These are phyloP conservation scores for Drosophila macrospina DNA, from an alignment of 2,888 invertebrate species.

Conservation along the genomic window DNA sequence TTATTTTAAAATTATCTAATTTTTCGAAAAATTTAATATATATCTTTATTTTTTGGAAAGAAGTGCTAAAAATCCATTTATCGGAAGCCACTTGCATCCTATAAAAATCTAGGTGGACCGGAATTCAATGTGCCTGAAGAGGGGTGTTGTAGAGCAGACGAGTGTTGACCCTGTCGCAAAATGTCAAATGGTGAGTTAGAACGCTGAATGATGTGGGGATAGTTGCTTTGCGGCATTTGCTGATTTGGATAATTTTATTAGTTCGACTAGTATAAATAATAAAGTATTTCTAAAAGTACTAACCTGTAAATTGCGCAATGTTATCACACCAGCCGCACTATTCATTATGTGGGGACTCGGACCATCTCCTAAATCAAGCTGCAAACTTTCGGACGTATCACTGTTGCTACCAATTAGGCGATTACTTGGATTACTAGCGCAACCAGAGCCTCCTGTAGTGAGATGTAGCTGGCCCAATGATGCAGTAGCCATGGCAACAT, in stretches of 20 bases:
- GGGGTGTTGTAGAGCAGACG: constrained; percentile 81
- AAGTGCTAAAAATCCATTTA: constrained; percentile 85
- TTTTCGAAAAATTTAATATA: constrained; percentile 40
- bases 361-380: constrained; percentile 92
- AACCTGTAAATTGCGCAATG: constrained; percentile 84
- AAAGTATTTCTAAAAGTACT: constrained; percentile 13
- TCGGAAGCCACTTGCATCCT: constrained; percentile 85
- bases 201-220: constrained; percentile 85
- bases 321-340: constrained; percentile 74
- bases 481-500: constrained; percentile 96
- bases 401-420: constrained; percentile 65
- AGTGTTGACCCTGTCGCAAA: constrained; percentile 83
- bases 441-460: constrained; percentile 55
- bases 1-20: constrained; percentile 51
- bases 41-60: constrained; percentile 81
- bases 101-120: constrained; percentile 85
- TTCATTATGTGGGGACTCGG: constrained; percentile 87
- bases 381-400: constrained; percentile 87
- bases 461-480: constrained; percentile 90
- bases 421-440: constrained; percentile 29
- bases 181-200: constrained; percentile 85
- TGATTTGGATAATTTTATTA: constrained; percentile 46
- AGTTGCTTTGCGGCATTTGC: constrained; percentile 84
- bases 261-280: not conserved
- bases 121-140: constrained; percentile 84